Evolutionary conservation across 2,888 invertebrate genomes (phyloP), one percentile per base, ranked within the genome.

Genomic region (Autographa gamma): DNA sequence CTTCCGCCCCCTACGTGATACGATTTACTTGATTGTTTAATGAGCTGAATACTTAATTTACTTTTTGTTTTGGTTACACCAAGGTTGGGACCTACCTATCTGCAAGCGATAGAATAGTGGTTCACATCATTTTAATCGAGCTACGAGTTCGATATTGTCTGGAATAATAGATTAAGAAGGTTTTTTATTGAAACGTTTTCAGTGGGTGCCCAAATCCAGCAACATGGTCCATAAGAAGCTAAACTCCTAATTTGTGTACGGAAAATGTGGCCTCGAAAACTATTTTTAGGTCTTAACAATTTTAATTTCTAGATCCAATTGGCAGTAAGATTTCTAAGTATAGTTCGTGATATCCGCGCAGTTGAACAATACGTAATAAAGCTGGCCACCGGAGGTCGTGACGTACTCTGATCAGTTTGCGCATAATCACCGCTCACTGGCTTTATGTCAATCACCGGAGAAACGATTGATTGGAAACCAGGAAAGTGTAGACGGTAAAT

Each of bases 1-100:
- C 86, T 88, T 90, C 89, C 90, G 89, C 82, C 87, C 84, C 82
- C 81, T 92, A 93, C 93, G 93, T 93, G 92, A 87, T 84, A 85
- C 83, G 88, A 91, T 93, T 93, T 73, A 77, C 81, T 81, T 70
- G 73, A 81, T 83, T 80, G 71, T 74, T 67, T 81, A 79, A 83
- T 74, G 71, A 83, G 66, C 66, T 70, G 71, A 68, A 68, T 69
- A 83, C 54, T 54, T 63, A 38, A 69, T 70, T 64, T 14, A 52
- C 61, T 68, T 68, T 54, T 69, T 59, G 43, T 43, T 72, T 6
- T 32, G 63, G 65, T 60, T 70, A 66, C 68, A 81, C 71, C 63
- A 68, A 66, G 65, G n/a, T 32, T 48, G 6, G 18, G 31, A 54
- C 48, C 16, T 48, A 7, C 11, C 7, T 48, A 65, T 43, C 48